Evolutionary conservation across 2,113 vertebrate species (phyloP), one percentile per base, ranked within the genome.

Genomic region (Mohoua ochrocephala): DNA sequence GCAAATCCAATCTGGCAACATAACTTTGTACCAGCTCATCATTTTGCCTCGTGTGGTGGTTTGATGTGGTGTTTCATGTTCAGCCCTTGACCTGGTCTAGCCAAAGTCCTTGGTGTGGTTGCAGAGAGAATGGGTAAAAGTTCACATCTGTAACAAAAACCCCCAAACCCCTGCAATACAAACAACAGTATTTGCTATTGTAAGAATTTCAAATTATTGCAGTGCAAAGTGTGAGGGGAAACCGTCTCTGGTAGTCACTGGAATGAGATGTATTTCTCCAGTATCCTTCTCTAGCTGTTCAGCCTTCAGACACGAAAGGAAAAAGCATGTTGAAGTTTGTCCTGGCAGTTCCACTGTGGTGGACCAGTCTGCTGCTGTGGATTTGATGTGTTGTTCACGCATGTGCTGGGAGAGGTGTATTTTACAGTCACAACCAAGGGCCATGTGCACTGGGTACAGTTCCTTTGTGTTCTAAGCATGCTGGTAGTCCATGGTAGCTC

Each of bases 31-130:
- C 73, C 42, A 39, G 31, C 50, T 94, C 23, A 11, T 81, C 27
- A 1, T 28, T 78, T 78, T 50, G 37, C 50, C 42, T 41, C 11
- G 7, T 1, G 2, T 57, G 37, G 19, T 1, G 3, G 8, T 37
- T 91, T 84, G 64, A 42, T 81, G 24, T 50, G 69, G 67, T 64
- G 35, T n/a, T 82, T 60, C 15, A 7, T 0, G 2, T 77, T 69
- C 53, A 26, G 44, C 53, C 53, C 24, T 64, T 83, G 44, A 27
- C 70, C 41, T 50, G 59, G 4, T 74, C 80, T 67, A 61, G 28
- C 64, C 33, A 37, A 47, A 78, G 8, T 50, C 57, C 30, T 79
- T 44, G 6, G 31, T 33, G 56, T 67, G 27, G 28, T 13, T 83
- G 49, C 23, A 56, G 53, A 65, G 42, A 53, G 37, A 57, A 44